Base-by-base conservation (phyloP, 2,113 vertebrate species). In the Taurulus bubalis region DNA sequence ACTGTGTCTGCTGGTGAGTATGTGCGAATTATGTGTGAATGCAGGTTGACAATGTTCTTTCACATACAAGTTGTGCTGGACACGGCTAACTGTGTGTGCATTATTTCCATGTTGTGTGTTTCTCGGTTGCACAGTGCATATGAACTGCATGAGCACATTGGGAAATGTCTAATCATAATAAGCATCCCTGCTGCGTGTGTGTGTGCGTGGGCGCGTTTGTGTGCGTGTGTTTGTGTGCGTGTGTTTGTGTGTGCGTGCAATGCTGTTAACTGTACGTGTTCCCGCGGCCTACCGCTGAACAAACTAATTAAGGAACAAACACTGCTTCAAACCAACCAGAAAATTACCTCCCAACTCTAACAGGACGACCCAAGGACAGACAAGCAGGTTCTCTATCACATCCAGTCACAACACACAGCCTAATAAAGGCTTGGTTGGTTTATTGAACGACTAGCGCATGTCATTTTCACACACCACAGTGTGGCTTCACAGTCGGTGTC, bases 261-360 rank as follows among this genome's bases (percentile, higher is more conserved):
- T 20, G 8, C 58, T 83, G 71, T 64, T 87, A 80, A 77, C 88
- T 77, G 85, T 82, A 85, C 36, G 68, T 90, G 90, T 92, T 94
- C 86, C 87, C 68, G 83, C 66, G 73, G 90, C 88, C 86, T 90
- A 85, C 86, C 80, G 34, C 90, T 93, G 93, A 94, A 95, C 91
- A 94, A 95, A 96, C 94, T 95, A 95, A 96, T 95, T 95, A 95
- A 93, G 91, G 83, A 92, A 92, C 87, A 92, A 94, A 94, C 91
- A 91, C 89, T 77, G 91, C 91, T 94, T 95, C 93, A 95, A 95
- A 94, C 93, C 94, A 96, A 95, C 92, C 95, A 95, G 94, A 95
- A 95, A 95, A 95, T 95, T 95, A 93, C 91, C 92, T 92, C 83
- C 89, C 84, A 87, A 92, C 92, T 94, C 91, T 90, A 93, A 91